Conservation (phyloP, 2,888 invertebrate genomes). For the Amiota minor region DNA sequence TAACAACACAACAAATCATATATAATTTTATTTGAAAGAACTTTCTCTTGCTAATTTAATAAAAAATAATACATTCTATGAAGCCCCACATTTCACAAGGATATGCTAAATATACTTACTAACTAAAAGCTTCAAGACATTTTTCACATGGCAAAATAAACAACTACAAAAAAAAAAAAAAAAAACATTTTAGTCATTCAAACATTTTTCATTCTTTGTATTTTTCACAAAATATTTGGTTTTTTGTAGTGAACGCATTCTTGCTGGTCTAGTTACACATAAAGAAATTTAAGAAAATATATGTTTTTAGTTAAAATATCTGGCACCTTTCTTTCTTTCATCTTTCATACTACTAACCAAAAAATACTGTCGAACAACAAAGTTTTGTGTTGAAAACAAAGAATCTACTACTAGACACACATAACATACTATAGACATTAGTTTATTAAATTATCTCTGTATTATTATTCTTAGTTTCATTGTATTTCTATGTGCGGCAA, state of each 20-base stretch:
- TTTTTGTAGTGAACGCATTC: not conserved
- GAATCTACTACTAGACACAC: not conserved
- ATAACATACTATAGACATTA: too few species aligned
- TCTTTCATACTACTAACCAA: too few species aligned
- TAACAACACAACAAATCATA: not conserved
- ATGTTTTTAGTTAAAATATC: too few species aligned
- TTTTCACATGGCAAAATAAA: not conserved
- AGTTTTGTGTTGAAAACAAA: not conserved
- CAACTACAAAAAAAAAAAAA: not conserved
- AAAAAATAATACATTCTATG: too few species aligned
- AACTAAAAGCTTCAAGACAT: not conserved
- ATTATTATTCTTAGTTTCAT: not conserved
- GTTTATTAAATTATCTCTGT: too few species aligned
- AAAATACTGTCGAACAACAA: not conserved
- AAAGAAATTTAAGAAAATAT: not conserved
- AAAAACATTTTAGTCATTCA: not conserved
- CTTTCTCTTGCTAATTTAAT: too few species aligned
- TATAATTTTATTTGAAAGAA: not conserved
- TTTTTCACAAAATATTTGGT: conserved; percentile 6
- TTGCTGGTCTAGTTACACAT: not conserved
- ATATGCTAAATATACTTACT: too few species aligned
- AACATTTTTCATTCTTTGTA: not conserved
- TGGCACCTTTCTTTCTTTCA: too few species aligned
- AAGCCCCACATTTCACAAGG: too few species aligned
- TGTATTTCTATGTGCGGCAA: conserved; percentile 1